These are phyloP conservation scores for Steatornis caripensis DNA, from an alignment of 2,113 vertebrate species.

Conservation along the genomic window DNA sequence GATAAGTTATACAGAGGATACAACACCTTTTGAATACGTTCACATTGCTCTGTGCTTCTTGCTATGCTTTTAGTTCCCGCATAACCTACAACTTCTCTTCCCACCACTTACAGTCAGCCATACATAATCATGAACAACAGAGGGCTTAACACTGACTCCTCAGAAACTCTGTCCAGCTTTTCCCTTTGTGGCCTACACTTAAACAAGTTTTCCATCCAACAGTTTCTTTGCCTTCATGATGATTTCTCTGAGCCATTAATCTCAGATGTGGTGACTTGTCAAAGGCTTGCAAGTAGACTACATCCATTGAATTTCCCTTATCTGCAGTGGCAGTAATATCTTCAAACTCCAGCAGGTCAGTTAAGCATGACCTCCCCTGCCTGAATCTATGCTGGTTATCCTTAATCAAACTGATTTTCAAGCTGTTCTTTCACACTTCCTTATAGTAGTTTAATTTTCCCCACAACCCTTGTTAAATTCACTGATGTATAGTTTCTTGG, in stretches of 20 bases:
- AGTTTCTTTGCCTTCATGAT: background rate
- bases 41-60: background rate
- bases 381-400: background rate
- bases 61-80: background rate
- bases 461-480: background rate
- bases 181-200: background rate
- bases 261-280: background rate
- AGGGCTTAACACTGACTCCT: background rate
- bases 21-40: background rate
- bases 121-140: background rate
- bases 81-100: background rate
- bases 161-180: background rate
- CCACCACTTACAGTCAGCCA: background rate
- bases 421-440: conserved; percentile 48
- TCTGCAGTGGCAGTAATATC: background rate
- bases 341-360: conserved; percentile 27
- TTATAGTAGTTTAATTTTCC: conserved; percentile 9
- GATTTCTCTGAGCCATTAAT: background rate
- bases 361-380: conserved; percentile 33
- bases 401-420: conserved; percentile 59
- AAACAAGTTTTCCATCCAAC: background rate
- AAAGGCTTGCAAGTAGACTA: background rate
- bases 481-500: background rate
- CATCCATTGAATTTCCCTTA: background rate
- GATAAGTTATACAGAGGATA: background rate